Evolutionary conservation across 64 coral and sea anemone genomes (phyloP).

Genomic region (Montipora sp.): DNA sequence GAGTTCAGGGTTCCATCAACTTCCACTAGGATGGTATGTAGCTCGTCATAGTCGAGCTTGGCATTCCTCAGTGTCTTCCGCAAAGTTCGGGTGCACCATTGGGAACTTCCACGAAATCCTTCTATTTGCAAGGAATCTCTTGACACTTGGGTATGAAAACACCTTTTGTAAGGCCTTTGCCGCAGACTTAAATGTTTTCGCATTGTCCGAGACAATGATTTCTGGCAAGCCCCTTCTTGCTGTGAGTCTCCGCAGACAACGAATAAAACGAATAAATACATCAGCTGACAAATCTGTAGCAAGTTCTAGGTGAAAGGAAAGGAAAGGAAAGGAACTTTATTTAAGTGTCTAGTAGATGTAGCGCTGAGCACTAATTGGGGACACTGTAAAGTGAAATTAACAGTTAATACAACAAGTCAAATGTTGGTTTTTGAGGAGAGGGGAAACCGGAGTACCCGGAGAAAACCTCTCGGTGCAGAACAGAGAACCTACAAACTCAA

Average conservation of each 20-base stretch:
- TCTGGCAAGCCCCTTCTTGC: conserved; percentile 21
- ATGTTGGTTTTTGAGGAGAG: too few relatives aligned
- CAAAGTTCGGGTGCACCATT: conserved; percentile 26
- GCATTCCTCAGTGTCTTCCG: conserved; percentile 35
- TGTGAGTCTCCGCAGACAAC: conserved; percentile 28
- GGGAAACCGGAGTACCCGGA: too few relatives aligned
- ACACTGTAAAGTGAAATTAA: too few relatives aligned
- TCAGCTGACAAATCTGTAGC: conserved; percentile 8
- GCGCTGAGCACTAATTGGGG: too few relatives aligned
- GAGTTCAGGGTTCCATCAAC: conserved; percentile 10
- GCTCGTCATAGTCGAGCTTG: conserved; percentile 18
- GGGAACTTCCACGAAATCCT: conserved; percentile 19
- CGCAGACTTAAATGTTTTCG: conserved; percentile 39
- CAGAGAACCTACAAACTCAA: too few relatives aligned
- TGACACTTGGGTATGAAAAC: conserved; percentile 10
- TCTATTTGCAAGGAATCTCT: neutral
- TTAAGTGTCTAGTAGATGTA: too few relatives aligned
- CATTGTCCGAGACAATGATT: conserved; percentile 57
- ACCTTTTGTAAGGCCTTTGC: neutral
- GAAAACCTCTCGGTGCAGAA: too few relatives aligned
- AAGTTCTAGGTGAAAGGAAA: conserved; percentile 42
- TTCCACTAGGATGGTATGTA: conserved; percentile 34
- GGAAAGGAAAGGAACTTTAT: too few relatives aligned
- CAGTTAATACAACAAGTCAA: too few relatives aligned
- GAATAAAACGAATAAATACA: conserved; percentile 54